Conservation (phyloP, 2,797 vertebrate genomes). For the Spatula clypeata region DNA sequence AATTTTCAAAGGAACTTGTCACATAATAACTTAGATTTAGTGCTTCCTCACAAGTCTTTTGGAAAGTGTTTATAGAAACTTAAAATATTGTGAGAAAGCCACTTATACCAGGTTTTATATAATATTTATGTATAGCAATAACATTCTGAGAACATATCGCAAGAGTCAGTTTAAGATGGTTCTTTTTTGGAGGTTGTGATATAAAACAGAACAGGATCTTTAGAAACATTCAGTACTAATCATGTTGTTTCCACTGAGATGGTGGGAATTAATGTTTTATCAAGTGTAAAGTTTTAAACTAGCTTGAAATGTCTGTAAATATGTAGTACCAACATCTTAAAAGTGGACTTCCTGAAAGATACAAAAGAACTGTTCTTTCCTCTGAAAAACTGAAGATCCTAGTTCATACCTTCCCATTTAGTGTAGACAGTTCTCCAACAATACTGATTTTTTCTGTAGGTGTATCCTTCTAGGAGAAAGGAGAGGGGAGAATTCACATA, state of each 20-base stretch:
- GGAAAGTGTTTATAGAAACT: not conserved
- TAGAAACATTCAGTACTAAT: not conserved
- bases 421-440: not conserved
- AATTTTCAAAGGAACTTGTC: not conserved
- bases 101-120: not conserved
- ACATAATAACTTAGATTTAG: not conserved
- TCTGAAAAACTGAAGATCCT: not conserved
- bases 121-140: not conserved
- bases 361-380: not conserved
- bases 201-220: not conserved
- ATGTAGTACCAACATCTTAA: not conserved
- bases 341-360: not conserved
- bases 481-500: not conserved
- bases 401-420: conserved; percentile 56
- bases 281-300: not conserved
- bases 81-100: not conserved
- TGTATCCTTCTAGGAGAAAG: conserved; percentile 41
- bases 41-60: not conserved
- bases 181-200: not conserved
- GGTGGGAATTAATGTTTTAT: not conserved
- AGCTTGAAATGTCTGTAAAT: not conserved
- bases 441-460: conserved; percentile 20
- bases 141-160: not conserved
- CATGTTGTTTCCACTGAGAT: not conserved
- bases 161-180: not conserved